Evolutionary conservation across 1,140 invertebrate species (phyloP), one percentile per base, ranked within the genome.

Genomic region (Bombus consobrinus): DNA sequence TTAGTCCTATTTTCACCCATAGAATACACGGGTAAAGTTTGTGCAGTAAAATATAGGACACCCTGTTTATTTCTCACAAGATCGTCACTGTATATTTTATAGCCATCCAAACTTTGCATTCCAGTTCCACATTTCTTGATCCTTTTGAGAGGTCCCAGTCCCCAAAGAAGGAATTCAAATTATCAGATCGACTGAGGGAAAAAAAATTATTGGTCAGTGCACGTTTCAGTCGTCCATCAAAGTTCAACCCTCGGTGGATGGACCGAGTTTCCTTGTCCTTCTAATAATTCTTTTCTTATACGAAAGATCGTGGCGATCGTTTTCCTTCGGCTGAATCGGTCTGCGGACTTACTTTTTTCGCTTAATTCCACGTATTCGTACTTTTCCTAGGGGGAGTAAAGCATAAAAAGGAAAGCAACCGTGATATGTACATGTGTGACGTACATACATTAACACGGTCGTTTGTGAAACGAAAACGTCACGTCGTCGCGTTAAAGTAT

Each of bases 211-310:
- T 66, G 75, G 59, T 32, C 57, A n/a, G n/a, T 41, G 0, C 57
- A 78, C 75, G 75, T 66, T 43, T 39, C 57, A 41, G 13, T 32
- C 59, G 53, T 76, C 25, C 47, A 39, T 76, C 74, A 76, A 59
- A 59, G 53, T 59, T 39, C 5, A 10, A 76, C 28, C 57, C 75
- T 34, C 57, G 59, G 22, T 18, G 15, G 18, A 57, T 37, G 25
- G 8, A 25, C 28, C 59, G 9, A 76, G 74, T 37, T 37, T 37
- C 8, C 25, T 41, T 64, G 15, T 32, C 37, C 25, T n/a, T 62
- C 59, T 62, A 15, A 59, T 66, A 43, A 41, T 78, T 32, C n/a
- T 64, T 37, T 28, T 32, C 28, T 78, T 43, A n/a, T 18, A 3
- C 1, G 57, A 77, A 41, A 77, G 62, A 77, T 77, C 57, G 57